These are phyloP conservation scores for Rhipidura dahli DNA, from an alignment of 2,113 vertebrate genomes.

Conservation along the genomic window DNA sequence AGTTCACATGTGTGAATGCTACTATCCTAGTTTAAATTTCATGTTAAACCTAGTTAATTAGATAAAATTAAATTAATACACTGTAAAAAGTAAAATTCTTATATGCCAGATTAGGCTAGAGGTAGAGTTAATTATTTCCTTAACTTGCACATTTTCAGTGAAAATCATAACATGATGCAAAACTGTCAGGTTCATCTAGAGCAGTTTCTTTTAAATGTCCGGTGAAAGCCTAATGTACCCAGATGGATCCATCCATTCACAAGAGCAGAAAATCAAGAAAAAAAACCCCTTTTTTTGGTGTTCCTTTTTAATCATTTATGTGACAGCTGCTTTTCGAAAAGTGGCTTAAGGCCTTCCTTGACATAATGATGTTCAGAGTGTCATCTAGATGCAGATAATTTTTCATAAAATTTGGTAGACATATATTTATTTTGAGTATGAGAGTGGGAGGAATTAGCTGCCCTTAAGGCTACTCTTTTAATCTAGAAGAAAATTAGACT, in stretches of 20 bases:
- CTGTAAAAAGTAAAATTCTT: background rate
- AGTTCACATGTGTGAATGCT: background rate
- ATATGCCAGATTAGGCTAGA: background rate
- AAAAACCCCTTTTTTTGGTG: fast-evolving
- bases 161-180: background rate
- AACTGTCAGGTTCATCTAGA: background rate
- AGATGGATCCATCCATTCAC: background rate
- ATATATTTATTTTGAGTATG: background rate
- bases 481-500: background rate
- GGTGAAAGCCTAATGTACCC: background rate
- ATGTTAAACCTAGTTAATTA: background rate
- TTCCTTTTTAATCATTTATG: background rate
- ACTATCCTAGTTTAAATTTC: background rate
- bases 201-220: background rate
- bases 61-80: background rate
- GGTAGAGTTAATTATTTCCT: background rate
- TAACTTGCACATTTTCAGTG: background rate
- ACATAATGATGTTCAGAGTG: background rate
- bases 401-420: background rate
- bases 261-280: background rate
- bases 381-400: background rate
- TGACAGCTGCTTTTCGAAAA: background rate
- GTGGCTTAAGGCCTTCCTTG: background rate
- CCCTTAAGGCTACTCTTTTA: background rate
- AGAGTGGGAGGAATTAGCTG: background rate